Conservation (phyloP, 2,113 vertebrate genomes). For the Lepus europaeus region DNA sequence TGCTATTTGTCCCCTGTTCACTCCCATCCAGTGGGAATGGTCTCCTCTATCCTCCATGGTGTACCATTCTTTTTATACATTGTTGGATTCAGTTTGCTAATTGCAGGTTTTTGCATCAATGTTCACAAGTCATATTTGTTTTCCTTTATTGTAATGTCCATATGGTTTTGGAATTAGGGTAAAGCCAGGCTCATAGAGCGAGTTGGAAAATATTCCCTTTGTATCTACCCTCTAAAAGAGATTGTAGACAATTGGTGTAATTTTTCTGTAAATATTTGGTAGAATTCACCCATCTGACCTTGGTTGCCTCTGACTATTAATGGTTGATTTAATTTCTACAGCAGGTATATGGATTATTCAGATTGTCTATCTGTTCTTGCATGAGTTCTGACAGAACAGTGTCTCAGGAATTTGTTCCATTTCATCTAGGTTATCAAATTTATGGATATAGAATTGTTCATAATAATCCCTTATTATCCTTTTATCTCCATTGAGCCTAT, state of each 20-base stretch:
- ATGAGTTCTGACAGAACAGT: not conserved
- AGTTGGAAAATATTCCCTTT: not conserved
- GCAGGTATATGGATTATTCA: not conserved
- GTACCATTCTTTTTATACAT: not conserved
- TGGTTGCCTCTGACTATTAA: no score
- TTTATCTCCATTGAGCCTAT: no score
- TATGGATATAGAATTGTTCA: no score
- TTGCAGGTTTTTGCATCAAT: not conserved
- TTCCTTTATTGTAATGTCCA: not conserved
- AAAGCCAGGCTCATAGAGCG: not conserved
- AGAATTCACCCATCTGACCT: no score
- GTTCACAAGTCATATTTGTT: not conserved
- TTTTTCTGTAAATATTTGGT: not conserved
- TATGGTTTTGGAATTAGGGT: not conserved
- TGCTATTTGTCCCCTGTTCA: no score
- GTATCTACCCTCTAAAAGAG: not conserved
- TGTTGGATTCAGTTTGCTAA: not conserved
- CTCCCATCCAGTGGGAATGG: no score
- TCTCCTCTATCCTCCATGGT: not conserved
- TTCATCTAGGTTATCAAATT: no score
- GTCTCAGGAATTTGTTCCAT: not conserved
- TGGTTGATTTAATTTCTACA: not conserved
- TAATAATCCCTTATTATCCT: no score
- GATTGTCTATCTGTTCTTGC: not conserved
- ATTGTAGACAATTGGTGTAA: not conserved